Evolutionary conservation across 2,797 vertebrate genomes (phyloP).

Genomic region (Poeciliopsis paucimaculata): DNA sequence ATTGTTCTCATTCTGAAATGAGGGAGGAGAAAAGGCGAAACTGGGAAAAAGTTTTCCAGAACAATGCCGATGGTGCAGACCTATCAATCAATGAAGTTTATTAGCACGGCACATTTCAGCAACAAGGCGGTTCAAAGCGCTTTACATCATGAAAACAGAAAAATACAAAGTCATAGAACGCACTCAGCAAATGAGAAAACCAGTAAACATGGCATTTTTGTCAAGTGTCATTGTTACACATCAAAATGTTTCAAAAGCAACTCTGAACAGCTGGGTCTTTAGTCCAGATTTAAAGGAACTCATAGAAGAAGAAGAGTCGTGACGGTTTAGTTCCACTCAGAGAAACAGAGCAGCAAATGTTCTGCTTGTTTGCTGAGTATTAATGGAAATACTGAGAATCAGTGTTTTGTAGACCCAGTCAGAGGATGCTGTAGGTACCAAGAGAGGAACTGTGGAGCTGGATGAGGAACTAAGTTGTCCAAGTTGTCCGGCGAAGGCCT

Average conservation of each 20-base stretch:
- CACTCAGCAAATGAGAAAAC: too few species aligned
- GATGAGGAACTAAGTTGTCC: not conserved
- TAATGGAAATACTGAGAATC: not conserved
- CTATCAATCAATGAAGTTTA: too few species aligned
- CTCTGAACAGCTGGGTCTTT: too few species aligned
- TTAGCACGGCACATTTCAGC: too few species aligned
- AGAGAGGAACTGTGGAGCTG: slow-evolving; percentile 3
- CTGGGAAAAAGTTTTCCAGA: not conserved
- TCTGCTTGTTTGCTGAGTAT: not conserved
- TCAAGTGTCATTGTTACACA: too few species aligned
- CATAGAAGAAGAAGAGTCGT: not conserved
- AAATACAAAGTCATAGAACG: too few species aligned
- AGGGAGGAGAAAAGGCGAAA: not conserved
- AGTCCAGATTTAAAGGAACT: too few species aligned
- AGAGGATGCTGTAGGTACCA: not conserved
- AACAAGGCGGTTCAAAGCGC: too few species aligned
- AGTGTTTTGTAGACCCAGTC: not conserved
- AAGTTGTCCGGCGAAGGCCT: not conserved
- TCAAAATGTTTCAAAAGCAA: too few species aligned
- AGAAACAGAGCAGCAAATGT: not conserved
- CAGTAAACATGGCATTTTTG: too few species aligned
- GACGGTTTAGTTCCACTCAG: not conserved
- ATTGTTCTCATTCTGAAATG: not conserved
- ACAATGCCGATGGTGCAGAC: not conserved
- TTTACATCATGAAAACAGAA: too few species aligned